A percentile compares a stretch with the other conserved stretches of the same genome.
Conservation (phyloP, 2,113 vertebrate species). For the Urocitellus parryii region DNA sequence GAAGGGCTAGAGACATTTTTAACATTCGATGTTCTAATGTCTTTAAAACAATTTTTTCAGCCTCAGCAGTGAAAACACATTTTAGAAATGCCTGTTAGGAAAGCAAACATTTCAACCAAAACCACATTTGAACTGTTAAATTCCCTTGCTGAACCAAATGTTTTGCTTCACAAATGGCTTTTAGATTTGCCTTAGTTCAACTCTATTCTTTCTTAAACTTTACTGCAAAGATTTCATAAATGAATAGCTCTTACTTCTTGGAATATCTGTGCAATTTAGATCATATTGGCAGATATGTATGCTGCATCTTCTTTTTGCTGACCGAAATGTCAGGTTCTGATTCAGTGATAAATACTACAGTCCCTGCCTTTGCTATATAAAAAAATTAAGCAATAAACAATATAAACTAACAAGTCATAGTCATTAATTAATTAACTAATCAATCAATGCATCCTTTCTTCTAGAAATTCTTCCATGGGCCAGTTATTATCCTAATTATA, state of each 20-base stretch:
- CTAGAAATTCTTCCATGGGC: neutral
- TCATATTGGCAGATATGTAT: conserved; percentile 19
- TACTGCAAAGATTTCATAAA: conserved; percentile 65
- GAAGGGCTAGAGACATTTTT: conserved; percentile 71
- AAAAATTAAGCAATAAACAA: conserved; percentile 41
- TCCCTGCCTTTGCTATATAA: neutral
- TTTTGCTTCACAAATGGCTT: conserved; percentile 78
- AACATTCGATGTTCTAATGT: conserved; percentile 74
- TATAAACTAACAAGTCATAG: neutral
- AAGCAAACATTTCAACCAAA: conserved; percentile 70
- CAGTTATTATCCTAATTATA: neutral
- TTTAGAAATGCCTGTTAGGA: conserved; percentile 68
- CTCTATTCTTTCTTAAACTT: conserved; percentile 63
- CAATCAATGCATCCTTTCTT: neutral
- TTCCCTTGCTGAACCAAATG: conserved; percentile 71
- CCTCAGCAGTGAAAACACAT: conserved; percentile 65
- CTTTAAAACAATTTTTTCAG: conserved; percentile 76
- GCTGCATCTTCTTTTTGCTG: conserved; percentile 39
- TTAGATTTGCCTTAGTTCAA: conserved; percentile 71
- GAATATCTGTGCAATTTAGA: conserved; percentile 27
- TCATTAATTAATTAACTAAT: conserved; percentile 22
- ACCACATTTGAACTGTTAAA: conserved; percentile 75
- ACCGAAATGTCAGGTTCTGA: neutral
- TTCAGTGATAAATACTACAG: neutral
- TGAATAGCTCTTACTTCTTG: conserved; percentile 47